Evolutionary conservation across 2,888 invertebrate genomes (phyloP).

Genomic region (Ashinkailepas kermadecensis): DNA sequence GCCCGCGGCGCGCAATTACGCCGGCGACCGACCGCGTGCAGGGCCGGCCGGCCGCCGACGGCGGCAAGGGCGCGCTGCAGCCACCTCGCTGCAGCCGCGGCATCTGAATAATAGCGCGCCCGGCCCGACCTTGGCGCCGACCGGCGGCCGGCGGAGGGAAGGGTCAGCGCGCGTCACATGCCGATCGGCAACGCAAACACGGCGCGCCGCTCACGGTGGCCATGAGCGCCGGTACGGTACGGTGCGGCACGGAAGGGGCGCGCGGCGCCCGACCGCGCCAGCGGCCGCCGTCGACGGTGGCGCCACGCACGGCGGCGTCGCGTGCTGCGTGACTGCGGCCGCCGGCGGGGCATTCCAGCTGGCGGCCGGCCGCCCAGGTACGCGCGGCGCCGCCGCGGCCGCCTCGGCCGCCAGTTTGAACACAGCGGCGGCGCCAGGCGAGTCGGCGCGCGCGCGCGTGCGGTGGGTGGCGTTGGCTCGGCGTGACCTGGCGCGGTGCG

Average conservation of each 20-base stretch:
- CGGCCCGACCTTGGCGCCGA: too few species aligned
- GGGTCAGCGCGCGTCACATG: too few species aligned
- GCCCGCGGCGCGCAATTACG: not conserved
- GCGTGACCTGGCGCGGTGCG: too few species aligned
- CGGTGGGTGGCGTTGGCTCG: too few species aligned
- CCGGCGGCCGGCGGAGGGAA: too few species aligned
- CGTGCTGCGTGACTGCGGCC: not conserved
- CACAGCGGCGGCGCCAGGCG: not conserved
- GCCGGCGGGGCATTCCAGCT: conserved; percentile 10
- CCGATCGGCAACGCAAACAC: too few species aligned
- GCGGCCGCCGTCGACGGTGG: not conserved
- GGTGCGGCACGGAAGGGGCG: too few species aligned
- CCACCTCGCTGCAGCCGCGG: too few species aligned
- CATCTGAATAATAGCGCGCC: too few species aligned
- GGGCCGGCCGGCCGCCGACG: not conserved
- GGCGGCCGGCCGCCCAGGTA: conserved; percentile 14
- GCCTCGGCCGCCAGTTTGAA: conserved; percentile 17
- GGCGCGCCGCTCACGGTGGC: too few species aligned
- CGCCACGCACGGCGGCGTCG: not conserved
- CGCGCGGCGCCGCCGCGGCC: not conserved
- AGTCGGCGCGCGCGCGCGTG: too few species aligned
- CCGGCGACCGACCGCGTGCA: not conserved
- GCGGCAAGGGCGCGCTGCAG: not conserved
- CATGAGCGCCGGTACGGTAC: too few species aligned
- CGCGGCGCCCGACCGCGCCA: not conserved